Percentiles rank a stretch among this genome's conserved stretches.
phyloP scores from a whole-genome alignment of 92 coral and sea anemone species.

The Heteractis magnifica region DNA sequence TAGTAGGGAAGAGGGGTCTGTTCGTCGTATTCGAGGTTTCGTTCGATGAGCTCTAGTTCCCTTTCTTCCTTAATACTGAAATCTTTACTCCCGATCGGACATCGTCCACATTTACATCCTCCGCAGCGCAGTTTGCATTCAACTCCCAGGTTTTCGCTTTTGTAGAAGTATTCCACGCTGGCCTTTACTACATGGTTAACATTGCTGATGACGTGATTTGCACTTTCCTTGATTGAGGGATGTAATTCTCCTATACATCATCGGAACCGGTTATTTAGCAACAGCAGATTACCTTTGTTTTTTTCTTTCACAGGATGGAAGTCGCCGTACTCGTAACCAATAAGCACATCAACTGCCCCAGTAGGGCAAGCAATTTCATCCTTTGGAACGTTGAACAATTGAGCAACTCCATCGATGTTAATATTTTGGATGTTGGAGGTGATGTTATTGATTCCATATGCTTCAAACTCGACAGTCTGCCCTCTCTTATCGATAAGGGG shows the following conservation, averaged over 20 bases:
- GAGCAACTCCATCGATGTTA: too few relatives aligned
- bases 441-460: constrained; percentile 35
- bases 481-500: constrained; percentile 32
- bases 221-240: neutral
- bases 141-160: neutral
- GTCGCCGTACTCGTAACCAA: constrained; percentile 31
- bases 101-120: too few relatives aligned
- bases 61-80: too few relatives aligned
- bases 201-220: neutral
- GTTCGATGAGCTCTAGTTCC: too few relatives aligned
- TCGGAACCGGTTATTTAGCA: constrained; percentile 32
- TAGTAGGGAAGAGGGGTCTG: too few relatives aligned
- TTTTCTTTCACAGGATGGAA: constrained; percentile 30
- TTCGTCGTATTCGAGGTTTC: too few relatives aligned
- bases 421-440: constrained; percentile 35
- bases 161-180: constrained; percentile 6
- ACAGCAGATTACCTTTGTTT: too few relatives aligned
- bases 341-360: constrained; percentile 19
- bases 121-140: too few relatives aligned
- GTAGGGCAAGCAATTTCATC: too few relatives aligned
- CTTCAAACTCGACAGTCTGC: constrained; percentile 25
- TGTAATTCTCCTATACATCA: constrained; percentile 29
- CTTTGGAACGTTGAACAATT: too few relatives aligned
- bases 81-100: too few relatives aligned
- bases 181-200: neutral